Base-by-base conservation (phyloP, 2,888 invertebrate genomes). In the Ophraella communa region DNA sequence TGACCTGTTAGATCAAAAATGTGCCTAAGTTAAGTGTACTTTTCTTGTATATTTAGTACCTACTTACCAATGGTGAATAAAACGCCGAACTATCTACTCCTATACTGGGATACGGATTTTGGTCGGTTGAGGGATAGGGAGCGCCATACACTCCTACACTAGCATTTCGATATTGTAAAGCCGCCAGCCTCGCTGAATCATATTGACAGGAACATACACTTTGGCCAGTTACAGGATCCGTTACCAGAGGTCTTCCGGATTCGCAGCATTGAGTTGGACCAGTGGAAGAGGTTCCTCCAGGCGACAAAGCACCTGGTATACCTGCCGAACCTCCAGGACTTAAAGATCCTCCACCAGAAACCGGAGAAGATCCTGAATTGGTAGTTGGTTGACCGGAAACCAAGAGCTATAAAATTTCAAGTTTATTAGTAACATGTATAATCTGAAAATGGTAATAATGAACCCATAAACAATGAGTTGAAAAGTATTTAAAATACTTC, bases 131-230 rank as follows among this genome's bases (percentile, higher is more conserved):
- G 59, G 93, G 94, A 83, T 95, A 94, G 14, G 95, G 93, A 57
- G 94, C 87, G 68, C 93, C 93, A 82, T 95, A 94, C 74, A 94
- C 91, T 39, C 92, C 91, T 54, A 91, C 91, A 73, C 92, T 88
- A 72, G 94, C 87, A 39, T 93, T 93, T 8, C 71, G 64, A 81
- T 94, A 94, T 71, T 90, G 88, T 70, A 92, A 88, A 69, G 94
- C 88, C 57, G 94, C 93, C 71, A 95, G 87, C 74, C 95, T 86
- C 49, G 94, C 93, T 64, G 92, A 91, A 83, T 95, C 95, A 84
- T 95, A 95, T 82, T 95, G 95, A 84, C 96, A 96, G 75, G 95
- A 95, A 84, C 95, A 96, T 75, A 96, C 94, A 59, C 94, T 92
- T 83, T 95, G 95, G 33, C 95, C 95, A 70, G 94, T 93, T 66